A percentile compares a stretch with the other conserved stretches of the same genome.
These are phyloP conservation scores for Carollia perspicillata DNA, from an alignment of 2,113 vertebrate species.

Conservation along the genomic window DNA sequence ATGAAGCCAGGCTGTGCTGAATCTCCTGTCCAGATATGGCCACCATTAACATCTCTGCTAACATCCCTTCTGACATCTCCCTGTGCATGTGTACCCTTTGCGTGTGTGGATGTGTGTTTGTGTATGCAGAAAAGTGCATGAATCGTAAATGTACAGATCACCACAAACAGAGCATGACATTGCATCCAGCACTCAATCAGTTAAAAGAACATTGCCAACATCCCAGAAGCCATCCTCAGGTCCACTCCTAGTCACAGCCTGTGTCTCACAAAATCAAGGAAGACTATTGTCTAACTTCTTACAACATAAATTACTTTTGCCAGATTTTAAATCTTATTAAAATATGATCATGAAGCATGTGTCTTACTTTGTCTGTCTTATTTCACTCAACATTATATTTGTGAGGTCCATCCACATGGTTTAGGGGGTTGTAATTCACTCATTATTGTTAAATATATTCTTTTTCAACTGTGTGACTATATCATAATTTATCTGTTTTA, in stretches of 20 bases:
- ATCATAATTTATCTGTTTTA: constrained; percentile 17
- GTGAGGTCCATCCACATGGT: background rate
- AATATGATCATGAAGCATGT: background rate
- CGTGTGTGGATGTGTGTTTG: too few relatives aligned
- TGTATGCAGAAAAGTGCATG: background rate
- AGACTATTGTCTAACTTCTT: background rate
- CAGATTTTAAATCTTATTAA: background rate
- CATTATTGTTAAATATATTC: background rate
- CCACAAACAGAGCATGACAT: background rate
- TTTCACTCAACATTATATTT: background rate
- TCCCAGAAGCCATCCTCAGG: background rate
- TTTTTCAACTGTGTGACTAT: background rate
- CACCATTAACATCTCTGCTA: background rate
- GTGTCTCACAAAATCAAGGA: background rate
- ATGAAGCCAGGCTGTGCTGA: background rate
- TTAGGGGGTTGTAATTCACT: background rate
- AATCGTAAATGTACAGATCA: background rate
- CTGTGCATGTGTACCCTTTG: background rate
- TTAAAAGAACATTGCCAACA: background rate
- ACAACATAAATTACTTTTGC: background rate
- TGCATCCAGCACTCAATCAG: background rate
- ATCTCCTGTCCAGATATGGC: background rate
- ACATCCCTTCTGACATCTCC: background rate
- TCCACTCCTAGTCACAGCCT: background rate
- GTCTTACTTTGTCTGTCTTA: background rate